Conservation (phyloP, 2,797 vertebrate species). For the Potorous gilbertii region DNA sequence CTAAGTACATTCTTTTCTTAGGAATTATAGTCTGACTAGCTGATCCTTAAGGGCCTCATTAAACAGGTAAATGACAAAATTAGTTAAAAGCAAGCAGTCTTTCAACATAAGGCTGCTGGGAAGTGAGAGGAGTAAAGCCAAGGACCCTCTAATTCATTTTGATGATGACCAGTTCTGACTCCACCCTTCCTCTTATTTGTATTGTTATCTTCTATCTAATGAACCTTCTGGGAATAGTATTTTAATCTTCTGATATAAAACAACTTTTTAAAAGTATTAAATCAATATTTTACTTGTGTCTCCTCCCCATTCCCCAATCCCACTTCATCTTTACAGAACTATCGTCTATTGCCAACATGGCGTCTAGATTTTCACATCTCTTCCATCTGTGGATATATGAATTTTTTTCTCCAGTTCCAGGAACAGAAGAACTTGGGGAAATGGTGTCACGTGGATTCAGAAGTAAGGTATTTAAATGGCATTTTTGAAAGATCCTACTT, state of each 20-base stretch:
- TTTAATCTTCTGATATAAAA: conserved; percentile 39
- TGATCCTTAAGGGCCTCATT: not conserved
- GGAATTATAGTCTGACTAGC: not conserved
- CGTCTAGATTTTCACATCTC: conserved; percentile 50
- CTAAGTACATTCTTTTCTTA: not conserved
- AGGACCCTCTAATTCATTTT: conserved; percentile 13
- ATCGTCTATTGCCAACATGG: conserved; percentile 22
- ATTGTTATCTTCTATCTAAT: conserved; percentile 10
- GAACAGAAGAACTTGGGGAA: conserved; percentile 56
- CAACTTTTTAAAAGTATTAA: not conserved
- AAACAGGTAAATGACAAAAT: not conserved
- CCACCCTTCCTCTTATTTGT: conserved; percentile 31
- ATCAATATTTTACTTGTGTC: conserved; percentile 31
- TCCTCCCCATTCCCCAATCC: not conserved
- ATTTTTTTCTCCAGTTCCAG: conserved; percentile 41
- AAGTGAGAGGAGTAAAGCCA: not conserved
- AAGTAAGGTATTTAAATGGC: conserved; percentile 40
- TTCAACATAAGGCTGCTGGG: not conserved
- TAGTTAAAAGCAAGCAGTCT: not conserved
- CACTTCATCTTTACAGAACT: conserved; percentile 46
- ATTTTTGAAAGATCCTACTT: conserved; percentile 54
- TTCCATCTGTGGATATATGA: conserved; percentile 22
- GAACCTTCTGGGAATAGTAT: not conserved
- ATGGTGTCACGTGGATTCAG: conserved; percentile 56
- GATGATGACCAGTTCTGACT: not conserved